Base-by-base conservation (phyloP, 2,113 vertebrate species). In the Takifugu bimaculatus region DNA sequence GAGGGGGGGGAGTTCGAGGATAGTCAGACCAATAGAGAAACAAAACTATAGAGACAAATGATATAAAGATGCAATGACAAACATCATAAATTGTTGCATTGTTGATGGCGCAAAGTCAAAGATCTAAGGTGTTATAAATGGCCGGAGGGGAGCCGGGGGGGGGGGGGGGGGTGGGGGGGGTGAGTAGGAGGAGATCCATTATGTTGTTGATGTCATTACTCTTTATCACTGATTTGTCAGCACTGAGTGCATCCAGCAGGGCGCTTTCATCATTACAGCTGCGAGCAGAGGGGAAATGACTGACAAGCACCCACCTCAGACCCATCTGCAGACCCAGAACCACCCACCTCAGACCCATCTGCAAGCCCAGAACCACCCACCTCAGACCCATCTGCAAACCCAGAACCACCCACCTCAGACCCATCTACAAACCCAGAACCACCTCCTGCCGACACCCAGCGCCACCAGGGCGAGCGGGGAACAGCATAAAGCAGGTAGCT, bases 191-290 rank as follows among this genome's bases (percentile, higher is more conserved):
- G 60, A 79, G 85, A 77, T 70, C 55, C 80, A 86, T 86, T 83
- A 85, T 71, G n/a, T 57, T 78, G 82, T 65, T 82, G 80, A 88
- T 85, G 77, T 82, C 87, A 82, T 85, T 85, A 81, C 74, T 87
- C 84, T 86, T 83, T 86, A 87, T 80, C 82, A 88, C 85, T 86
- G 83, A 88, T 87, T 87, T 87, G 85, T 86, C 82, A 85, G 77
- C 77, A 65, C 71, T 67, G 77, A 85, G 81, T 88, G 85, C 81
- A n/a, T 88, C 82, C 82, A 85, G 80, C 59, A 81, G 56, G 63
- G 80, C 49, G 74, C 80, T 79, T 72, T 62, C 55, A 42, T 66
- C 81, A 74, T 54, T 80, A 70, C 61, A 65, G 45, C 42, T 13
- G 42, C 14, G 26, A 7, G 7, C 58, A 42, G n/a, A 51, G 51